These are phyloP conservation scores for Pristionchus mayeri DNA, from an alignment of 2,888 invertebrate species.

Conservation along the genomic window DNA sequence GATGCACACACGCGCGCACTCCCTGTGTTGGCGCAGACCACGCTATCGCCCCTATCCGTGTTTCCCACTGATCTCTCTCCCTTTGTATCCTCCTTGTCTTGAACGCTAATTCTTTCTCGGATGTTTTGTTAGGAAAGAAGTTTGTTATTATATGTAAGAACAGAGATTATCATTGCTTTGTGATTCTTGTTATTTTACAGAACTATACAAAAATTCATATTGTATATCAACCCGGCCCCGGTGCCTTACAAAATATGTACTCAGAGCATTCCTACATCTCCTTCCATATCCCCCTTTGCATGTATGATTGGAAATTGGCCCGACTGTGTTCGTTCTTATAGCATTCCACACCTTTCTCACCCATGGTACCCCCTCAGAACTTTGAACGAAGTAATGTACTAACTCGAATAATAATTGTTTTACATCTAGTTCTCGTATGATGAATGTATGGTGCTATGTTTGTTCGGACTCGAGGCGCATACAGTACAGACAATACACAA, in stretches of 20 bases:
- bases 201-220: neutral
- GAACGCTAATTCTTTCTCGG: neutral
- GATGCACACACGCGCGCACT: neutral
- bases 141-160: neutral
- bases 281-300: too few species aligned
- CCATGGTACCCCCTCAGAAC: neutral
- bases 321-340: too few species aligned
- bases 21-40: neutral
- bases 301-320: too few species aligned
- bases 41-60: neutral
- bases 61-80: neutral
- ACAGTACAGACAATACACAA: neutral
- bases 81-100: neutral
- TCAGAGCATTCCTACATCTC: neutral
- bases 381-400: slow-evolving; percentile 8
- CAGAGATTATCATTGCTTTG: neutral
- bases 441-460: neutral
- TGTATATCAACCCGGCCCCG: neutral
- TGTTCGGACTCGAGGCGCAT: neutral
- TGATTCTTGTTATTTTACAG: neutral
- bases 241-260: neutral
- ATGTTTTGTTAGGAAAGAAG: neutral
- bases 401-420: slow-evolving; percentile 10
- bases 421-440: too few species aligned
- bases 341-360: too few species aligned